phyloP scores from a whole-genome alignment of 1,140 invertebrate species.

The Caenorhabditis briggsae region DNA sequence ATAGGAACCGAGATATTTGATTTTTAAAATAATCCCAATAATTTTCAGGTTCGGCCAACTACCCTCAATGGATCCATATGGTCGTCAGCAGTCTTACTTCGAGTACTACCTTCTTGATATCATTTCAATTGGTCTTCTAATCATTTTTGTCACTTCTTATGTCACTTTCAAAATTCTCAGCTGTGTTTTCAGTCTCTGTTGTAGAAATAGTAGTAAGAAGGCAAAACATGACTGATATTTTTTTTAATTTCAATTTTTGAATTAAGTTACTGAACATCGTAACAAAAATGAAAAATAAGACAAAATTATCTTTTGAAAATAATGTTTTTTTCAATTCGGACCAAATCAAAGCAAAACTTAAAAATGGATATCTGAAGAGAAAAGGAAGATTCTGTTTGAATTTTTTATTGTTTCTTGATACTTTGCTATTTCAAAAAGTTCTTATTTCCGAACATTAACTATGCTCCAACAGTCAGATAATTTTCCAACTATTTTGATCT shows the following conservation, averaged over 20 bases:
- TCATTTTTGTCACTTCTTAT: not conserved
- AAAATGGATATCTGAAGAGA: no score
- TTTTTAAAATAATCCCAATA: not conserved
- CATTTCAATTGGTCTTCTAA: not conserved
- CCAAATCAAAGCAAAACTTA: no score
- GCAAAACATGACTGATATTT: not conserved
- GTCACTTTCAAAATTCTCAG: not conserved
- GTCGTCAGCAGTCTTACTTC: constrained; percentile 15
- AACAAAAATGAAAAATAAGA: no score
- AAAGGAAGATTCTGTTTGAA: no score
- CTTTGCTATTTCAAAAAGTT: no score
- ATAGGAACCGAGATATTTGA: not conserved
- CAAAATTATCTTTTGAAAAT: no score
- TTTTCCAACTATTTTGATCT: no score
- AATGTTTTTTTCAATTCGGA: no score
- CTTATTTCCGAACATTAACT: no score
- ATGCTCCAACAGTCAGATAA: no score
- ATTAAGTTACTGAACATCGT: no score
- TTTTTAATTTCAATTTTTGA: not conserved
- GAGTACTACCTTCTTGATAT: constrained; percentile 39
- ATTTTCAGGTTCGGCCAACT: constrained; percentile 15
- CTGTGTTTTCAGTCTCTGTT: not conserved
- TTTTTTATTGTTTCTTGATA: no score
- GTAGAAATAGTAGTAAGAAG: not conserved
- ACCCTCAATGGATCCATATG: constrained; percentile 28